A percentile compares a stretch with the other conserved stretches of the same genome.
Conservation (phyloP, 2,113 vertebrate genomes). For the Cryptomyrus ogoouensis region DNA sequence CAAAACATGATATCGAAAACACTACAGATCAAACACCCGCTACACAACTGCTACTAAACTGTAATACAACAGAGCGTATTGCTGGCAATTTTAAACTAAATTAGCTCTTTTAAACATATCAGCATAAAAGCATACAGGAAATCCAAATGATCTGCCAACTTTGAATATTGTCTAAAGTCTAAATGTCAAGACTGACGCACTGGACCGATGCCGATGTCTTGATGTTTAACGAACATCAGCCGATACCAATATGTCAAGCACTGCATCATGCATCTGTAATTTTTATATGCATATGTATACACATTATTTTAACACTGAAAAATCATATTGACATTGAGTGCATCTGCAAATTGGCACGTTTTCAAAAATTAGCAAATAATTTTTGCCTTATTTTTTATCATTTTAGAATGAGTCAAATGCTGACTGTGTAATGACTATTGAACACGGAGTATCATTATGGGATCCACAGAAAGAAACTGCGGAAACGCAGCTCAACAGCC, state of each 20-base stretch:
- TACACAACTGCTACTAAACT: background rate
- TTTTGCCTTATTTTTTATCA: background rate
- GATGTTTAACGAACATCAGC: too few relatives aligned
- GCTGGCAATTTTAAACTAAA: background rate
- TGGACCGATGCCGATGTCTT: background rate
- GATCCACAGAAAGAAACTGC: background rate
- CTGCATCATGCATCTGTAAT: background rate
- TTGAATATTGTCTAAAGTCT: background rate
- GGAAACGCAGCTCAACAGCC: background rate
- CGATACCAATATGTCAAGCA: background rate
- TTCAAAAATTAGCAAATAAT: background rate
- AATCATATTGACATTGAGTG: background rate
- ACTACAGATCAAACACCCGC: background rate
- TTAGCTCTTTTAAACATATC: background rate
- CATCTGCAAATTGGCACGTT: background rate
- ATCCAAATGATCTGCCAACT: background rate
- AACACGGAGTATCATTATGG: background rate
- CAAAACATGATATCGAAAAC: background rate
- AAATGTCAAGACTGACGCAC: background rate
- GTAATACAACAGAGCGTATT: background rate
- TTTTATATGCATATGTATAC: background rate
- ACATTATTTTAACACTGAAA: background rate
- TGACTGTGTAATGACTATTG: background rate
- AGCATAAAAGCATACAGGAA: background rate
- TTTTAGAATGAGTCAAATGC: background rate